phyloP scores from a whole-genome alignment of 1,140 invertebrate genomes.

The Halictus rubicundus region DNA sequence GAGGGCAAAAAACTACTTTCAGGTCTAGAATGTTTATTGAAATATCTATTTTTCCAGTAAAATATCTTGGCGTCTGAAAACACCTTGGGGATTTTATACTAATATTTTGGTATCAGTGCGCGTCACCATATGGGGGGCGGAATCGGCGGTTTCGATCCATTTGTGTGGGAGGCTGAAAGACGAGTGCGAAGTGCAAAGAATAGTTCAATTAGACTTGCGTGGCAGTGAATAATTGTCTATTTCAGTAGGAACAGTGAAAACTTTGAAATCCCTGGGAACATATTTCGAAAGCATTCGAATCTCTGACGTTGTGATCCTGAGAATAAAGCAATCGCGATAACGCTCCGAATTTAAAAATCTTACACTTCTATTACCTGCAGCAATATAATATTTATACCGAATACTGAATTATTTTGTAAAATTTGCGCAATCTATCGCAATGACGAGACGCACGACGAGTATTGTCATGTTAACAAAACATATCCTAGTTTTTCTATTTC shows the following conservation, averaged over 20 bases:
- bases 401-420: constrained; percentile 3
- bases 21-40: too few species aligned
- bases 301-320: background rate
- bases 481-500: constrained; percentile 48
- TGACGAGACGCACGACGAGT: background rate
- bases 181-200: background rate
- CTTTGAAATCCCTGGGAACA: background rate
- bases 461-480: constrained; percentile 18
- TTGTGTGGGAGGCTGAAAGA: constrained; percentile 18
- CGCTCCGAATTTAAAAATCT: background rate
- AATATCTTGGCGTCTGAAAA: background rate
- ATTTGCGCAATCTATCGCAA: background rate
- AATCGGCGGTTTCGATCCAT: constrained; percentile 57
- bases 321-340: background rate
- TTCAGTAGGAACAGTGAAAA: background rate
- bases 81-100: constrained; percentile 10
- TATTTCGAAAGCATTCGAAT: background rate
- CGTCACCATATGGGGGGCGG: constrained; percentile 43
- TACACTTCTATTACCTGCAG: background rate
- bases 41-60: too few species aligned
- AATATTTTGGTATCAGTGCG: background rate
- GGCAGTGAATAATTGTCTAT: background rate
- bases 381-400: constrained; percentile 19
- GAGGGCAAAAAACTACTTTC: too few species aligned
- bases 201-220: background rate